Evolutionary conservation across 2,113 vertebrate species (phyloP).

Genomic region (Scomber colias): DNA sequence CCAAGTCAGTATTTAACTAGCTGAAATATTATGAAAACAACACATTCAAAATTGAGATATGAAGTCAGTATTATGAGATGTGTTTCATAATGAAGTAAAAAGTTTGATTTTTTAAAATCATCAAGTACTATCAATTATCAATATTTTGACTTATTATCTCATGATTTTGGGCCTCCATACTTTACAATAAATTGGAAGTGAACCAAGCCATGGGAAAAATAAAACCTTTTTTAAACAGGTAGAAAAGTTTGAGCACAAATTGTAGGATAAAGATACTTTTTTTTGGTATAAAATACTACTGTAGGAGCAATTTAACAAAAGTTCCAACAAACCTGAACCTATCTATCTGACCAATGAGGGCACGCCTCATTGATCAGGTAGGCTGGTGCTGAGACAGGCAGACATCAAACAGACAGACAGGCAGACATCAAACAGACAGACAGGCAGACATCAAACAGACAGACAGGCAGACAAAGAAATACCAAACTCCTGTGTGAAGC

Average conservation of each 20-base stretch:
- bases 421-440: neutral
- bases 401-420: constrained; percentile 10
- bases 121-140: too few relatives aligned
- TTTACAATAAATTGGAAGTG: too few relatives aligned
- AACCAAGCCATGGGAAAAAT: neutral
- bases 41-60: neutral
- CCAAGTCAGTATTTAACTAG: neutral
- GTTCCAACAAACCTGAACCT: neutral
- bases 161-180: too few relatives aligned
- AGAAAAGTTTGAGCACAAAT: neutral
- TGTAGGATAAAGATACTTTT: too few relatives aligned
- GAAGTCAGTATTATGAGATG: neutral
- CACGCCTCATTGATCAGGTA: neutral
- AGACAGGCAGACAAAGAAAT: constrained; percentile 37
- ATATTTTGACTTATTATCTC: neutral
- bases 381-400: constrained; percentile 3
- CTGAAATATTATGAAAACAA: too few relatives aligned
- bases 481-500: constrained; percentile 5
- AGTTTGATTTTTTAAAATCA: too few relatives aligned
- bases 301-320: neutral
- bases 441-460: neutral
- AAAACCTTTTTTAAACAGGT: neutral
- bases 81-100: too few relatives aligned
- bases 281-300: too few relatives aligned
- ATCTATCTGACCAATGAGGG: neutral